phyloP scores from a whole-genome alignment of 2,888 invertebrate species.

The Drosophila mercatorum region DNA sequence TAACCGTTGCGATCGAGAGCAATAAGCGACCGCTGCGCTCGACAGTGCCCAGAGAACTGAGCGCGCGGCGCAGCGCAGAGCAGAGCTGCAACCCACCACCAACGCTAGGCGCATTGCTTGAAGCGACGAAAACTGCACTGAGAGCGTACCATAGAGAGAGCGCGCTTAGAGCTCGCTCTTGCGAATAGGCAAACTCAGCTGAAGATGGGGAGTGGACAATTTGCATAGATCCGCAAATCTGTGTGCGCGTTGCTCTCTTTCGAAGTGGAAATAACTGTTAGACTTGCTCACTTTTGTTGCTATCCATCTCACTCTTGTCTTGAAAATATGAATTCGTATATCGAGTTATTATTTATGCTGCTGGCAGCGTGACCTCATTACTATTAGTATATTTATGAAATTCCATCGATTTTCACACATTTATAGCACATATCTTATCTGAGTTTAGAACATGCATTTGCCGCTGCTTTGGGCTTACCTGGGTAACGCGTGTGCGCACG shows the following conservation, averaged over 20 bases:
- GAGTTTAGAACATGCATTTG: conserved; percentile 22
- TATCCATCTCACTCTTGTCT: no score
- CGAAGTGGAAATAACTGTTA: background rate
- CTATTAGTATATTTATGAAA: conserved; percentile 9
- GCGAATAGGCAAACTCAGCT: background rate
- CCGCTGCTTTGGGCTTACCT: conserved; percentile 13
- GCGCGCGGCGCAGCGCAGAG: background rate
- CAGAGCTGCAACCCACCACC: conserved; percentile 14
- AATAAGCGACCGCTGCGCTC: conserved; percentile 31
- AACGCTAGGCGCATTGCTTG: conserved; percentile 1
- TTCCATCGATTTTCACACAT: background rate
- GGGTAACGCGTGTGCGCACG: conserved; percentile 8
- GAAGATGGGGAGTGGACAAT: background rate
- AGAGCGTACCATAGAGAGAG: conserved; percentile 9
- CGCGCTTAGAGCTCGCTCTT: background rate
- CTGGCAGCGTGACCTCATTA: background rate
- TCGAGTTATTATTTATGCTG: background rate
- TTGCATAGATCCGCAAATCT: background rate
- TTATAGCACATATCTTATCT: conserved; percentile 30
- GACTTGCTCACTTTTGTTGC: no score
- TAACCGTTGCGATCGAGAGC: background rate
- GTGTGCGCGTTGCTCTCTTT: background rate
- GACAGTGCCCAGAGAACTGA: conserved; percentile 52
- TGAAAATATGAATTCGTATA: background rate
- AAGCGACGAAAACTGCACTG: conserved; percentile 6